These are phyloP conservation scores for Sapajus apella DNA, from an alignment of 2,113 vertebrate genomes.

Conservation along the genomic window DNA sequence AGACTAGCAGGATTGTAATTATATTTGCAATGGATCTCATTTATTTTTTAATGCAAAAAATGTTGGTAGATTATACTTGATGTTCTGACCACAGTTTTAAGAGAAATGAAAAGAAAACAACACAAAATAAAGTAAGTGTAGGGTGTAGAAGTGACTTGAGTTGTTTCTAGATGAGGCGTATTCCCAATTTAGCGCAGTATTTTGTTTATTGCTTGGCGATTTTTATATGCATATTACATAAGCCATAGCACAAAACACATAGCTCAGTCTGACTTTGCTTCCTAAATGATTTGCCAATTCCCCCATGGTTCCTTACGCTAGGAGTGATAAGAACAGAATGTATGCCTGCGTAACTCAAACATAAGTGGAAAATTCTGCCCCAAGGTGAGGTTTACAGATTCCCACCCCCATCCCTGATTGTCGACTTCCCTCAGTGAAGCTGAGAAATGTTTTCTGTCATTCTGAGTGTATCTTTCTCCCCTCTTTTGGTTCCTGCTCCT, in stretches of 20 bases:
- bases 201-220: neutral
- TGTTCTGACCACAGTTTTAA: neutral
- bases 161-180: neutral
- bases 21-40: neutral
- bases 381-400: neutral
- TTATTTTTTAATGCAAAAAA: constrained; percentile 5
- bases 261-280: neutral
- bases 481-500: neutral
- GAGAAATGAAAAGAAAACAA: neutral
- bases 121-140: neutral
- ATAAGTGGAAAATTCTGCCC: neutral
- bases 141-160: neutral
- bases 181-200: neutral
- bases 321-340: neutral
- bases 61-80: neutral
- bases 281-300: neutral
- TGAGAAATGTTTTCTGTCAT: neutral
- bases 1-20: neutral
- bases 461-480: neutral
- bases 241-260: neutral
- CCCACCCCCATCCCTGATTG: neutral
- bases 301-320: neutral
- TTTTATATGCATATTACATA: neutral
- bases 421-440: neutral
- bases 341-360: neutral